A percentile compares a stretch with the other conserved stretches of the same genome.
These are phyloP conservation scores for Caenorhabditis uteleia DNA, from an alignment of 2,888 invertebrate genomes.

Conservation along the genomic window DNA sequence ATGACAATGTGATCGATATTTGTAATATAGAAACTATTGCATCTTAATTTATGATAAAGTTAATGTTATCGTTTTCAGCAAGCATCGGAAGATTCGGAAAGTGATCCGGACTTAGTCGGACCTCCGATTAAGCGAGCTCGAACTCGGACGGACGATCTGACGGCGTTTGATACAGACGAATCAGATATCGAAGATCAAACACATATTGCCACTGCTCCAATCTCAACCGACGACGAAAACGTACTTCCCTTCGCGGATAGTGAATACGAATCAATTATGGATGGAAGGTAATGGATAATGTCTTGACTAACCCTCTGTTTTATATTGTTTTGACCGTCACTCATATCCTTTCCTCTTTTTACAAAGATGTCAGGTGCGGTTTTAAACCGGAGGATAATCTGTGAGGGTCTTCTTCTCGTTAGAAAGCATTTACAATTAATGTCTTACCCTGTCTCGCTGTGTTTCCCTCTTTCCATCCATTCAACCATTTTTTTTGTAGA, in stretches of 20 bases:
- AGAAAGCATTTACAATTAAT: no score
- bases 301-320: no score
- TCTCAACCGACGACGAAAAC: constrained; percentile 26
- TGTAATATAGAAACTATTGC: no score
- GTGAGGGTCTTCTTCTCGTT: no score
- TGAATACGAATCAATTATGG: constrained; percentile 55
- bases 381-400: no score
- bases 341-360: no score
- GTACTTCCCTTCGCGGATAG: constrained; percentile 50
- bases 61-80: constrained; percentile 28
- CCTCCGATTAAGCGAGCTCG: constrained; percentile 47
- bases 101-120: constrained; percentile 43
- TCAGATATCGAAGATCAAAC: constrained; percentile 31
- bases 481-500: constrained; percentile 8
- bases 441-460: no score
- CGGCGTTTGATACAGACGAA: constrained; percentile 19
- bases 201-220: constrained; percentile 4
- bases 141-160: constrained; percentile 9
- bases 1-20: no score
- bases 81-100: constrained; percentile 46
- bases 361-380: no score
- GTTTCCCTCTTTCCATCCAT: no score
- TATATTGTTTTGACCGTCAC: no score
- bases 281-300: constrained; percentile 48
- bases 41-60: no score